Evolutionary conservation across 1,140 invertebrate species (phyloP), one percentile per base, ranked within the genome.

Genomic region (Tetragnatha versicolor): DNA sequence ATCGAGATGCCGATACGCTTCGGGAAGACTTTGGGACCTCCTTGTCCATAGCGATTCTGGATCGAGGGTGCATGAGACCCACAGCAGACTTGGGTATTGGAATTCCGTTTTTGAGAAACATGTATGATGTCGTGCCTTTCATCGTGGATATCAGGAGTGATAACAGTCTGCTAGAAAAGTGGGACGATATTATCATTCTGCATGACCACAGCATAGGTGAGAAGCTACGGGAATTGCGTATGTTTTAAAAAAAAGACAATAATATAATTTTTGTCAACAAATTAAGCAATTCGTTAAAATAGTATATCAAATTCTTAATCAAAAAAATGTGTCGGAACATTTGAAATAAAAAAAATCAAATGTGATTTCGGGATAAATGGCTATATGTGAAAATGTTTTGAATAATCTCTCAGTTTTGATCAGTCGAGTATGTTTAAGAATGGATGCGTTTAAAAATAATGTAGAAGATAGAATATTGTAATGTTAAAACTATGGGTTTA

Each of bases 181-280:
- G 81, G 81, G 47, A 80, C 25, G 72, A 82, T 39, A 80, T 82
- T 45, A 45, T 79, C 27, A 35, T 82, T 31, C 55, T 82, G 14
- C 73, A 82, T 47, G 81, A 82, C 35, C 22, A 75, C 22, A 81
- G 27, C 2, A 42, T 81, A 20, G 81, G 79, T 81, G 39, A 68
- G 78, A 17, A 17, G 17, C 7, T n/a, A 63, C 6, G 35, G 22
- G 27, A 25, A 51, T 12, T 20, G 1, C 1, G 39, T 17, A 10
- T 42, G 39, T 17, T 20, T 53, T 22, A 22, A 5, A 22, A 4
- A 53, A 27, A 53, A 3, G 10, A 53, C 2, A 1, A n/a, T n/a
- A n/a, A n/a, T n/a, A n/a, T n/a, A n/a, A n/a, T n/a, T n/a, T n/a
- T n/a, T n/a, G n/a, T n/a, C n/a, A n/a, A n/a, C n/a, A n/a, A n/a